Conservation (phyloP, 2,797 vertebrate genomes). For the Periparus ater region DNA sequence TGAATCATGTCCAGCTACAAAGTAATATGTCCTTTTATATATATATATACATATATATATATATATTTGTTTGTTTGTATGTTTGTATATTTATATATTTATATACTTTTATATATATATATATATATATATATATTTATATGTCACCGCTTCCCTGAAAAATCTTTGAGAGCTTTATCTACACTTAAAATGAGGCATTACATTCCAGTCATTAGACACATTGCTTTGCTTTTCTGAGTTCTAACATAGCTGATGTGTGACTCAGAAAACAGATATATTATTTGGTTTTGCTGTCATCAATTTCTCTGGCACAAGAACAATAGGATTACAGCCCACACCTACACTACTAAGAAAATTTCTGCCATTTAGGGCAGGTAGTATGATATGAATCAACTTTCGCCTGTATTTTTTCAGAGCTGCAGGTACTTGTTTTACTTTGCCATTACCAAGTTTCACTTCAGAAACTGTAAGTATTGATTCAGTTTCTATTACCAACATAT, state of each 20-base stretch:
- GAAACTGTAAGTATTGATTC: background rate
- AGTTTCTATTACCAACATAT: background rate
- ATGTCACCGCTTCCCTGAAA: background rate
- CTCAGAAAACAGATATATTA: background rate
- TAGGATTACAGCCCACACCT: background rate
- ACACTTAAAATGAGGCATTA: background rate
- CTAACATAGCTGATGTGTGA: background rate
- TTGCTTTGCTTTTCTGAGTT: background rate
- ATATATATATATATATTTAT: too few species aligned
- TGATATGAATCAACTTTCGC: background rate
- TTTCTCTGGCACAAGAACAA: background rate
- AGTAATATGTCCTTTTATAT: background rate
- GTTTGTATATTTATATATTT: too few species aligned
- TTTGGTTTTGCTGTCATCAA: background rate
- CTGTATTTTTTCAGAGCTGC: background rate
- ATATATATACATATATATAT: background rate
- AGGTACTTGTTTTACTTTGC: background rate
- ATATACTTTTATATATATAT: background rate
- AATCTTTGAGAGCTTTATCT: background rate
- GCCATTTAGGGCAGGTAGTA: background rate
- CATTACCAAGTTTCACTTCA: background rate
- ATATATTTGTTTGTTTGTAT: too few species aligned
- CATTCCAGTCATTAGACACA: background rate
- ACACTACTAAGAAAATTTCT: background rate
- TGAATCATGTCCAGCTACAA: background rate